Conservation (phyloP, 2,888 invertebrate genomes). For the Cerastoderma edule region DNA sequence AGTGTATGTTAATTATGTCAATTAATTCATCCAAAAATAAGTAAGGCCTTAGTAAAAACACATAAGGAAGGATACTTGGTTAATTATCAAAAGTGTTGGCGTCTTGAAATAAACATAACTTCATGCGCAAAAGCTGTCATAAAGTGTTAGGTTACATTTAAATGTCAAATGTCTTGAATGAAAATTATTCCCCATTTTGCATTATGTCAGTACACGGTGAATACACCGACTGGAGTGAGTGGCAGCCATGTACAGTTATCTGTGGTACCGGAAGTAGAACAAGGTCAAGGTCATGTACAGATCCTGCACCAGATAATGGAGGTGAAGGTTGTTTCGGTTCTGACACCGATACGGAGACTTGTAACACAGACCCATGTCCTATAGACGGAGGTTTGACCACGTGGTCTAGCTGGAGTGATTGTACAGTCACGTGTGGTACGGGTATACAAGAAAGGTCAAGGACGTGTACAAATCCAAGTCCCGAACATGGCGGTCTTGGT, state of each 20-base stretch:
- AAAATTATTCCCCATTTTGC: no score
- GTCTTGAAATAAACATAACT: no score
- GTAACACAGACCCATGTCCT: conserved; percentile 22
- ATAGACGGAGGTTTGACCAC: conserved; percentile 9
- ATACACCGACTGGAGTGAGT: conserved; percentile 23
- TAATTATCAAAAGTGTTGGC: no score
- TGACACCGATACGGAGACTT: background rate
- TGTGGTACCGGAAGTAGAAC: conserved; percentile 27
- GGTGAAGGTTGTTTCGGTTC: conserved; percentile 27
- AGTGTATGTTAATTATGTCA: no score
- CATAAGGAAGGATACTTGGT: no score
- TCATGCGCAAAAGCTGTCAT: no score
- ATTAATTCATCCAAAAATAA: no score
- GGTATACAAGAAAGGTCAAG: conserved; percentile 24
- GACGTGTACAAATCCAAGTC: conserved; percentile 19
- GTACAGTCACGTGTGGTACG: conserved; percentile 24
- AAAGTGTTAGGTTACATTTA: no score
- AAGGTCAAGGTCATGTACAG: conserved; percentile 36
- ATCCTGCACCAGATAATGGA: conserved; percentile 20
- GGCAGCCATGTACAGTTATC: conserved; percentile 25
- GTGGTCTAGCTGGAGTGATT: conserved; percentile 23
- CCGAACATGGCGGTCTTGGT: conserved; percentile 18
- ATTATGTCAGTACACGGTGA: conserved; percentile 15
- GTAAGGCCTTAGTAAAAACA: no score
- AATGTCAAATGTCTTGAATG: no score